Evolutionary conservation across 1,140 invertebrate species (phyloP).

Genomic region (Leptestheria dahalacensis): DNA sequence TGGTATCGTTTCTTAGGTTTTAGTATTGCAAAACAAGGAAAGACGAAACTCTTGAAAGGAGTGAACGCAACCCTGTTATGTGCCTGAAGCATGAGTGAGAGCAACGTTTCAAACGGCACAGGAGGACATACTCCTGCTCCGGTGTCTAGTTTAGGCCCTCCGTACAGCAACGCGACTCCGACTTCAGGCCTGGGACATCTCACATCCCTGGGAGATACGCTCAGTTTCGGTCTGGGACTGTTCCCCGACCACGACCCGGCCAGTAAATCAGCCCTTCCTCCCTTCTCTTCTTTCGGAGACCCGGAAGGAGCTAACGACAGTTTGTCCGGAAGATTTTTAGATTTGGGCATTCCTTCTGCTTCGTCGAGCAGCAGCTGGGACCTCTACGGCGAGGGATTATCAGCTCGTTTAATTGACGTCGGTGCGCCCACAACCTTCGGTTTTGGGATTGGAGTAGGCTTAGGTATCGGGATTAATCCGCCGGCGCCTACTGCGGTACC

Average conservation of each 20-base stretch:
- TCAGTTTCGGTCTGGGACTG: slow-evolving; percentile 13
- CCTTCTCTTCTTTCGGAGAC: slow-evolving; percentile 48
- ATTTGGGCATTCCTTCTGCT: slow-evolving; percentile 29
- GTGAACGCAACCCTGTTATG: not conserved
- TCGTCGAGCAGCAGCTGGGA: slow-evolving; percentile 35
- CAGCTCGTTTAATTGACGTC: slow-evolving; percentile 34
- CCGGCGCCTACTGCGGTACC: not conserved
- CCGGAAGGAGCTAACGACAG: slow-evolving; percentile 32
- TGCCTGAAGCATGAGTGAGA: not conserved
- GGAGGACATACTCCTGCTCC: not conserved
- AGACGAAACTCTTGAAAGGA: too few relatives aligned
- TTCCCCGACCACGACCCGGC: slow-evolving; percentile 8
- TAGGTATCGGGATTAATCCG: slow-evolving; percentile 12
- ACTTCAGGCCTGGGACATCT: not conserved
- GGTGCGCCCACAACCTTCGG: slow-evolving; percentile 10
- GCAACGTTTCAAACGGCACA: not conserved
- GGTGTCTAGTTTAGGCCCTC: not conserved
- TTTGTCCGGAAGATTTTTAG: slow-evolving; percentile 38
- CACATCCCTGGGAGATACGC: not conserved
- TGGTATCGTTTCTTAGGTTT: too few relatives aligned
- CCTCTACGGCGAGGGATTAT: slow-evolving; percentile 47
- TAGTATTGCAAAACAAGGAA: too few relatives aligned
- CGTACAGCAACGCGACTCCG: not conserved
- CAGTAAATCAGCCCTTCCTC: slow-evolving; percentile 35
- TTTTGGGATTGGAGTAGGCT: slow-evolving; percentile 8